Percentiles rank a stretch among this genome's conserved stretches.
phyloP scores from a whole-genome alignment of 2,888 invertebrate genomes.

The Ramazzottius varieornatus region DNA sequence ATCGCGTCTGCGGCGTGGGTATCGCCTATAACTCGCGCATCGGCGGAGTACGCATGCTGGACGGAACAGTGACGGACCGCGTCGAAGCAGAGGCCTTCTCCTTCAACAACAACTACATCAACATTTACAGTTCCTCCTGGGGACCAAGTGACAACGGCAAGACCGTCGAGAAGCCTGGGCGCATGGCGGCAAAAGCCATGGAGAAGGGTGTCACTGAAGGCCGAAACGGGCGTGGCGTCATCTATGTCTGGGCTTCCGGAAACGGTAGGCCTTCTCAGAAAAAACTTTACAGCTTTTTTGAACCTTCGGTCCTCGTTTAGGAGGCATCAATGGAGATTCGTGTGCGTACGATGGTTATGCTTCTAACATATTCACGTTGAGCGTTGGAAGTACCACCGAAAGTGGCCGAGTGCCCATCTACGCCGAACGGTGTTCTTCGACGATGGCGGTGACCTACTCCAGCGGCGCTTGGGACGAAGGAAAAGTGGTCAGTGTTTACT shows the following conservation, averaged over 20 bases:
- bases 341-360: constrained; percentile 77
- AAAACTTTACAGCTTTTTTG: too few relatives aligned
- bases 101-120: constrained; percentile 44
- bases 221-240: constrained; percentile 46
- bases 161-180: constrained; percentile 64
- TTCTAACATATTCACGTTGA: constrained; percentile 55
- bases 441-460: constrained; percentile 61
- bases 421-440: constrained; percentile 63
- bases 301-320: too few relatives aligned
- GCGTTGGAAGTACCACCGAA: constrained; percentile 60
- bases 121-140: constrained; percentile 77
- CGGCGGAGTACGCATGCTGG: constrained; percentile 58
- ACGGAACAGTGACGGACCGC: constrained; percentile 57
- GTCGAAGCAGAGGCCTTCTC: constrained; percentile 60
- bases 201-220: constrained; percentile 41
- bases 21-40: constrained; percentile 57
- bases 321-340: constrained; percentile 51
- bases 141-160: constrained; percentile 69
- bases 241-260: constrained; percentile 76
- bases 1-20: constrained; percentile 65
- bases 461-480: constrained; percentile 56
- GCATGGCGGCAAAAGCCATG: constrained; percentile 46
- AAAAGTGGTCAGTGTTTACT: constrained; percentile 45
- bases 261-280: too few relatives aligned
- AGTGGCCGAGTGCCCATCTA: constrained; percentile 53